Base-by-base conservation (phyloP, 2,888 invertebrate species). In the Melanostoma scalare region DNA sequence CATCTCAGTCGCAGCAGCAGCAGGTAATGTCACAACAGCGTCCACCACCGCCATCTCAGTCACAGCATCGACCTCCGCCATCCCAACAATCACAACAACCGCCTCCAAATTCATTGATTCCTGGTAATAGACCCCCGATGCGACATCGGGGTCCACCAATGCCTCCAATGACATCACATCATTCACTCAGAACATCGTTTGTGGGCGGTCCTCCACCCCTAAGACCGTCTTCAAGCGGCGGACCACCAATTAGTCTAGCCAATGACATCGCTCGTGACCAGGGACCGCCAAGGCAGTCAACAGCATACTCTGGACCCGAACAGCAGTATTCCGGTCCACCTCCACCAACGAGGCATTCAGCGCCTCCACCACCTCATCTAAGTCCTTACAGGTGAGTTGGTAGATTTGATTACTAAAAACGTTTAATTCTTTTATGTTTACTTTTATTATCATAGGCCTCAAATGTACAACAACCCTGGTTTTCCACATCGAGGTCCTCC, bases 401-500 rank as follows among this genome's bases (percentile, higher is more conserved):
- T 33, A 1, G 4, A 40, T 9, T 1, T 8, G 2, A 8, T 36
- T 56, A 40, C 6, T 3, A 20, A 63, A 20, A 20, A 20, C 20
- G 20, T 20, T 20, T 1, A 20, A 20, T 20, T 33, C 33, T 3
- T 9, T 50, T 6, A 38, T 5, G 0, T 65, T 40, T 48, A 1
- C 20, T 35, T 52, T 40, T 3, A 30, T 1, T 30, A 5, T 78
- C 84, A 0, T 36, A 89, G 90, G 4, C 89, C 90, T 8, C 87
- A 91, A 10, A 88, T 91, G 60, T 91, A 89, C 75, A 90, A 90
- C 31, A 90, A 88, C 85, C 91, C 91, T 5, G 90, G 89, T 58
- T 91, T 88, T 86, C 88, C 89, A 5, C 90, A 90, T 6, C 89
- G 90, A 4, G 87, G 86, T 46, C 87, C 87, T 10, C 79, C 84